Evolutionary conservation across 2,113 vertebrate species (phyloP).

Genomic region (Marmota flaviventris): DNA sequence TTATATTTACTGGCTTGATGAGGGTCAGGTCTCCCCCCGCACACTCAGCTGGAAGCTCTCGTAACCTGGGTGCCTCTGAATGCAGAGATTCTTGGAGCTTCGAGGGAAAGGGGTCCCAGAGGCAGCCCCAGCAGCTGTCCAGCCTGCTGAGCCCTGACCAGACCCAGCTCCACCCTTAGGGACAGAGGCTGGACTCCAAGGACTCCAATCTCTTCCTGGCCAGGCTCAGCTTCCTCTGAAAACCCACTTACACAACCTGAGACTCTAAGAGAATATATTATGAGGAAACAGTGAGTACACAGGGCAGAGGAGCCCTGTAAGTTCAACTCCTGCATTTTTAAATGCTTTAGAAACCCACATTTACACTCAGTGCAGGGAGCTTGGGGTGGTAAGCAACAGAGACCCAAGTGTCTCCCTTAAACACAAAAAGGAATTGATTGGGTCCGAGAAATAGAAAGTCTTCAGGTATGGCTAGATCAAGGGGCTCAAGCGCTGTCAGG

Average conservation of each 20-base stretch:
- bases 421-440: not conserved
- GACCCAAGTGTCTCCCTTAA: not conserved
- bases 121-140: not conserved
- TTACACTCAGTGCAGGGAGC: not conserved
- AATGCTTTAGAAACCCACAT: not conserved
- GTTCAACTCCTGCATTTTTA: not conserved
- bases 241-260: not conserved
- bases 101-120: not conserved
- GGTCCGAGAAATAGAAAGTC: not conserved
- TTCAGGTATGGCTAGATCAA: not conserved
- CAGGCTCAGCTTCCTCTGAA: not conserved
- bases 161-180: not conserved
- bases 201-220: not conserved
- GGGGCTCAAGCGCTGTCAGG: not conserved
- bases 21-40: not conserved
- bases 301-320: not conserved
- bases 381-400: not conserved
- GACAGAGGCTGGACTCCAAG: not conserved
- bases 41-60: not conserved
- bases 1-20: not conserved
- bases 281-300: not conserved
- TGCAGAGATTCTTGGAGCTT: constrained; percentile 7
- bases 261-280: not conserved
- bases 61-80: not conserved
- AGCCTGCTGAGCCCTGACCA: not conserved